Conservation (phyloP, 2,113 vertebrate genomes). For the Proteles cristata region DNA sequence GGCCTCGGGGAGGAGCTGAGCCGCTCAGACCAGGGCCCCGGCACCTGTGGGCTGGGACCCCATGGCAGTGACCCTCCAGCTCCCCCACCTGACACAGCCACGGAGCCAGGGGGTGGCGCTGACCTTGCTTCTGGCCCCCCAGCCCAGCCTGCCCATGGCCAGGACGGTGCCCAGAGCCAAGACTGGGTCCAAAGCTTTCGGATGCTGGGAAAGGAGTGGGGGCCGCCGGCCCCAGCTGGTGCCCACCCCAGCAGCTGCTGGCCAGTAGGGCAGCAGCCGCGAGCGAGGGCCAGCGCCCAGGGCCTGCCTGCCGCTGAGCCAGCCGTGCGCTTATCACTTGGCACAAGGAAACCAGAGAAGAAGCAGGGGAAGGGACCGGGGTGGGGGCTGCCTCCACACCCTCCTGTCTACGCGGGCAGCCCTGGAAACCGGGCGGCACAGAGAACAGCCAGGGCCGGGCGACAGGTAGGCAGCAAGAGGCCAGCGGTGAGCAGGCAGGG, state of each 20-base stretch:
- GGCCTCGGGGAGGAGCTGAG: neutral
- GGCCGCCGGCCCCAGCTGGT: neutral
- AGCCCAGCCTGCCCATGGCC: neutral
- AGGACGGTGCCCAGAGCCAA: neutral
- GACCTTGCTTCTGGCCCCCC: neutral
- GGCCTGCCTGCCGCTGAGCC: neutral
- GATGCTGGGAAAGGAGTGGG: neutral
- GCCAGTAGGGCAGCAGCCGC: neutral
- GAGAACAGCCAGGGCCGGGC: slow-evolving; percentile 58
- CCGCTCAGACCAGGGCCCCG: neutral
- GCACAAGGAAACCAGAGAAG: neutral
- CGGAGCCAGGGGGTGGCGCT: neutral
- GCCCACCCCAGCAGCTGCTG: neutral
- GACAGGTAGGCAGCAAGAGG: neutral
- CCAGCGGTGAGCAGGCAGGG: slow-evolving; percentile 22
- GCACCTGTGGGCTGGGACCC: neutral
- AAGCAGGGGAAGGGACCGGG: neutral
- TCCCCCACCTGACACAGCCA: neutral
- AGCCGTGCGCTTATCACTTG: fast-evolving
- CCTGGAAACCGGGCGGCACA: neutral
- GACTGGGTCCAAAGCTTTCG: neutral
- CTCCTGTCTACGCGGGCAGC: neutral
- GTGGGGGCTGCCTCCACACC: neutral
- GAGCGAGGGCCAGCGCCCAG: neutral
- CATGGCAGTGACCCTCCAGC: fast-evolving